phyloP scores from a whole-genome alignment of 2,797 vertebrate species.

The Phaenicophaeus curvirostris region DNA sequence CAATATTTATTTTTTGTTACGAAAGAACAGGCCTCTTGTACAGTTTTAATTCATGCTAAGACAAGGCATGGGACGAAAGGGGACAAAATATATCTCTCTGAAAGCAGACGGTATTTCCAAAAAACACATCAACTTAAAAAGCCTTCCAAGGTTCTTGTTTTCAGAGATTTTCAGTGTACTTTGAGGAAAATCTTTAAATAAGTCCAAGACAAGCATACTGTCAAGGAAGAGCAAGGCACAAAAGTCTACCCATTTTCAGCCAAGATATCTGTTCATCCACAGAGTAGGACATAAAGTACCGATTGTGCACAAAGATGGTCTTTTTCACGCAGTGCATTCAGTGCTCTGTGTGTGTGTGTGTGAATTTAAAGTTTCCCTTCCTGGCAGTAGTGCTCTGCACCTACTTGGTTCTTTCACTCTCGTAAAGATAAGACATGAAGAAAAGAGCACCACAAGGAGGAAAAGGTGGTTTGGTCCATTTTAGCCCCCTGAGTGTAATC shows the following conservation, averaged over 20 bases:
- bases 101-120: background rate
- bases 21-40: background rate
- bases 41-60: background rate
- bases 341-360: background rate
- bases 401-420: background rate
- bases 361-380: background rate
- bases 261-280: background rate
- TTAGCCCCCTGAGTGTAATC: background rate
- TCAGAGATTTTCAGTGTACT: background rate
- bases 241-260: background rate
- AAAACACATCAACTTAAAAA: background rate
- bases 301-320: background rate
- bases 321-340: background rate
- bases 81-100: background rate
- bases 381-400: background rate
- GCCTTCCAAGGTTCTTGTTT: background rate
- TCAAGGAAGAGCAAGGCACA: background rate
- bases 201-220: background rate
- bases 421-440: background rate
- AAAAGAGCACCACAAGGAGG: background rate
- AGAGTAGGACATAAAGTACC: background rate
- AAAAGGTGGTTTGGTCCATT: background rate
- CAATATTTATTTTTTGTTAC: too few species aligned
- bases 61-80: rapidly evolving
- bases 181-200: background rate